Base-by-base conservation (phyloP, 1,140 invertebrate genomes). In the Stegodyphus mimosarum region DNA sequence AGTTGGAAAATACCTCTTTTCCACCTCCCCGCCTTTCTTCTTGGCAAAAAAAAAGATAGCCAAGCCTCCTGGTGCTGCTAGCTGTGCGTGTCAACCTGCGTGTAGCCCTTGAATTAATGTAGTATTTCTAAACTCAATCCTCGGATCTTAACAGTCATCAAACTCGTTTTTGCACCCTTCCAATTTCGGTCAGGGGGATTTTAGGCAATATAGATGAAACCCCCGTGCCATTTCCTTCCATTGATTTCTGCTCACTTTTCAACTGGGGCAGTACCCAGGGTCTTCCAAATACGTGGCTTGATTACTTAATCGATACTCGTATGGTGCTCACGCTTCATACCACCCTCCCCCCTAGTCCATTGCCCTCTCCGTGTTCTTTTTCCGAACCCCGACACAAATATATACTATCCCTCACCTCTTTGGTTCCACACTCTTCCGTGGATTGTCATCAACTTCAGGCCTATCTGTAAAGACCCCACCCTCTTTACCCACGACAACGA, bases 161-260 rank as follows among this genome's bases (percentile, higher is more conserved):
- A 70, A 76, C 75, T 86, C 84, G 76, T 78, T 78, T 78, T 86
- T 78, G 85, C 85, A 75, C 76, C 85, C 72, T 73, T 67, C 85
- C 77, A 86, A 80, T 86, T 86, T 86, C 69, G 70, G 76, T 18
- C 70, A 50, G 76, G 67, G 53, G 66, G 77, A 86, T 74, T 86
- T 86, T 86, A 70, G 85, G 85, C 80, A 86, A 86, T 86, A 86
- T 86, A 86, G 85, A 80, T 80, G 85, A 86, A 86, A 86, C 74
- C 77, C 70, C 85, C 50, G 77, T 86, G 85, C 80, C 85, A 86
- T 86, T 86, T 80, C 85, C 85, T 75, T 66, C 77, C 85, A 86
- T 86, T 86, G 85, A 86, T 86, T 86, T 86, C 85, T 80, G 85
- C 85, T 86, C 77, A 81, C 76, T 86, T 86, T 86, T 86, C 85